These are phyloP conservation scores for Habropoda laboriosa DNA, from an alignment of 1,140 invertebrate species.

Conservation along the genomic window DNA sequence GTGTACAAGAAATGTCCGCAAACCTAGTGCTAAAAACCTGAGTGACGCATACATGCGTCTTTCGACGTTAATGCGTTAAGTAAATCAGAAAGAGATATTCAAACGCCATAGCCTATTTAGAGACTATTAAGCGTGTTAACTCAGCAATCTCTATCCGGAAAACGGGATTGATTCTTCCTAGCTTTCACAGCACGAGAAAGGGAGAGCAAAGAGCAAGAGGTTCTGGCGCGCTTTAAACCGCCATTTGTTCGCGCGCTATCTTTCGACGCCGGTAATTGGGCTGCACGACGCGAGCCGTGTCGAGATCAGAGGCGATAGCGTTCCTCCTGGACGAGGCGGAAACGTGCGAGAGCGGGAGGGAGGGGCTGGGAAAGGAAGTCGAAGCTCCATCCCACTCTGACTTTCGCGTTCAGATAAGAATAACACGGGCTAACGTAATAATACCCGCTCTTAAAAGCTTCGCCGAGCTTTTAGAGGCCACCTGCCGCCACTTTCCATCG, in stretches of 20 bases:
- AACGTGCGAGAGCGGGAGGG: too few relatives aligned
- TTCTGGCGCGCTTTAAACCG: background rate
- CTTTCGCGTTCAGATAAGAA: slow-evolving; percentile 67
- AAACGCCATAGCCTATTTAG: background rate
- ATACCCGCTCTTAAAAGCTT: slow-evolving; percentile 65
- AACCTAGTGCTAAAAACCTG: too few relatives aligned
- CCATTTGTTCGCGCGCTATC: slow-evolving; percentile 11
- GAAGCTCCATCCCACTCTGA: slow-evolving; percentile 24
- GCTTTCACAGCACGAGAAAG: too few relatives aligned
- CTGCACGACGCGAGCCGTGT: background rate
- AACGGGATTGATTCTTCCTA: background rate
- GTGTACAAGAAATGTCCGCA: too few relatives aligned
- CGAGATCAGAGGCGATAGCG: slow-evolving; percentile 21
- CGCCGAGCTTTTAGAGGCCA: slow-evolving; percentile 46
- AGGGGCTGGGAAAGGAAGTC: background rate
- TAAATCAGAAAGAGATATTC: too few relatives aligned
- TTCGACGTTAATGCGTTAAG: too few relatives aligned
- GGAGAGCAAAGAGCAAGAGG: background rate
- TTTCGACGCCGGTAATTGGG: slow-evolving; percentile 12
- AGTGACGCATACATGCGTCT: too few relatives aligned
- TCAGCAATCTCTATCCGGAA: too few relatives aligned
- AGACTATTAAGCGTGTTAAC: background rate
- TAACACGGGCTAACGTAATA: slow-evolving; percentile 71
- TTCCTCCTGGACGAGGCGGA: background rate
- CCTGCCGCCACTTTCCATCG: slow-evolving; percentile 5